Evolutionary conservation across 2,888 invertebrate genomes (phyloP).

Genomic region (Drosophila bunnanda): DNA sequence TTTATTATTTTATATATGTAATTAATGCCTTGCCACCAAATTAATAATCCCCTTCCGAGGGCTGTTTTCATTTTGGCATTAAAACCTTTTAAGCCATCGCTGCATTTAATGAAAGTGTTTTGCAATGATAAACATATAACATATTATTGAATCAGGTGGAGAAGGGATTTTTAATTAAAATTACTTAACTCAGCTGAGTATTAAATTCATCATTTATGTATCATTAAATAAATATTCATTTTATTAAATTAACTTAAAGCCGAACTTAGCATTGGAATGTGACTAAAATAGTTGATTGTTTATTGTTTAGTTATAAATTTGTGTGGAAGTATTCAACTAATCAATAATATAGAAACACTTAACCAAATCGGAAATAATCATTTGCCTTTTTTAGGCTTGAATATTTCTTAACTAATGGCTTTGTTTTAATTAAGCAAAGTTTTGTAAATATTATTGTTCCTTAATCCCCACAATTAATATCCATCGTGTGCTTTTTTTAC

Average conservation of each 20-base stretch:
- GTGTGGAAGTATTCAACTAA: no score
- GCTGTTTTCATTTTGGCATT: not conserved
- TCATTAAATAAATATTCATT: not conserved
- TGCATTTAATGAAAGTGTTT: not conserved
- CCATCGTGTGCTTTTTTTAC: no score
- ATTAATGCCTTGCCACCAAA: constrained; percentile 16
- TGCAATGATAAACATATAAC: not conserved
- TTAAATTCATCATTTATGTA: not conserved
- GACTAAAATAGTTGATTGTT: no score
- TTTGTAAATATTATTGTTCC: no score
- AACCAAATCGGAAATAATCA: no score
- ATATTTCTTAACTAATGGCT: no score
- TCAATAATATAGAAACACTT: no score
- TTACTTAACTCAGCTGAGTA: no score
- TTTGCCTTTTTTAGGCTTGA: no score
- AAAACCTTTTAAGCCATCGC: not conserved
- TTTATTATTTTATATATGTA: constrained; percentile 3
- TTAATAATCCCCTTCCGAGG: not conserved
- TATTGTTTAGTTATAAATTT: no score
- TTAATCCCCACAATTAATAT: no score
- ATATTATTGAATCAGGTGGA: not conserved
- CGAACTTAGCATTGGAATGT: not conserved
- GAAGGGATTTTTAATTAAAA: not conserved
- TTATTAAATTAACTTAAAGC: not conserved
- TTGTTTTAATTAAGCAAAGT: no score